Evolutionary conservation across 2,797 vertebrate genomes (phyloP), one percentile per base, ranked within the genome.

Genomic region (Distichodus sexfasciatus): DNA sequence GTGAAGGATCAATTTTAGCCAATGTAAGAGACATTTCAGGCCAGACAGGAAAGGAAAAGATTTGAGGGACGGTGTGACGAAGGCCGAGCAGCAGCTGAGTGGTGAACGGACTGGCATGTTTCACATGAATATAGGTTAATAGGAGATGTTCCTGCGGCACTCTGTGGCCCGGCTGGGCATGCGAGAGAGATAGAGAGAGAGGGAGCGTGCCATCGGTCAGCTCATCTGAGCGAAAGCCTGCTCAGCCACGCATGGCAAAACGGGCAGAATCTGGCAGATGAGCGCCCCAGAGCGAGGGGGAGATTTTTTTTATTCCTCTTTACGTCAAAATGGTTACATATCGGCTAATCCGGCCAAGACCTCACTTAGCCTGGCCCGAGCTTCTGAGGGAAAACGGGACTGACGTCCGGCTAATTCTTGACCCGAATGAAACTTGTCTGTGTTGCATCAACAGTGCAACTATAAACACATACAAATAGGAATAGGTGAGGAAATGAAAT

Each of bases 61-160:
- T 66, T 55, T 28, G 47, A 66, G 36, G 14, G 53, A 63, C 4
- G 31, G 35, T 23, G 3, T 66, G 63, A 46, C 21, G 15, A 54
- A 63, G 5, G 17, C 7, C 26, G 17, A 43, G 58, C 26, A 26
- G 57, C 29, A 59, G 14, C 33, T 23, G 21, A 15, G 60, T 53
- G 26, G 12, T 59, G 58, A 76, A 80, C 63, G 75, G 72, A 69
- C 28, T 23, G 4, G 33, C 7, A 64, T 50, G 60, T 78, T 76
- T 48, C 55, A 78, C 59, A 58, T 58, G 15, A 76, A 86, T 83
- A 66, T 84, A 79, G 82, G 84, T 81, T 81, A 85, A 85, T 79
- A 82, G 69, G 79, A 83, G 77, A 83, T 81, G 76, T 82, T 79
- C 79, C 66, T 67, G 50, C 0, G 35, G 69, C 69, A 73, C 55